Evolutionary conservation across 2,888 invertebrate genomes (phyloP).

Genomic region (Sphecodes monilicornis): DNA sequence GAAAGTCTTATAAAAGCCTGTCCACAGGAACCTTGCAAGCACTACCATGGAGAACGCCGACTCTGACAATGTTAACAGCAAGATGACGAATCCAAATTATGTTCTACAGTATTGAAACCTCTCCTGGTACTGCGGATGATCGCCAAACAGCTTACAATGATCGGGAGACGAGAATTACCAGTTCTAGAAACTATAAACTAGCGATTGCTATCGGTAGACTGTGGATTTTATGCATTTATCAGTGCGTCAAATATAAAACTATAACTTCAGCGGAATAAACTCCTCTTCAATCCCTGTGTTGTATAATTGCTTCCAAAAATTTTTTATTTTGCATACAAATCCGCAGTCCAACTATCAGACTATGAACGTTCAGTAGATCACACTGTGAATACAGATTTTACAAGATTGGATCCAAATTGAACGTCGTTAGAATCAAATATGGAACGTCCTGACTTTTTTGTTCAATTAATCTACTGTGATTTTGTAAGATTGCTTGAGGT

Average conservation of each 20-base stretch:
- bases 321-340: no score
- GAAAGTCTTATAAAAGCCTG: background rate
- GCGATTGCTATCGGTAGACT: background rate
- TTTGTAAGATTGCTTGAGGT: background rate
- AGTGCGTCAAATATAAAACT: no score
- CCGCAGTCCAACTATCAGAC: background rate
- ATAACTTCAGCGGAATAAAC: no score
- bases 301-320: no score
- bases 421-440: background rate
- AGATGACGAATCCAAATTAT: background rate
- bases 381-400: no score
- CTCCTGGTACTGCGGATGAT: background rate
- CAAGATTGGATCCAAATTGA: no score
- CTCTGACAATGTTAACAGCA: background rate
- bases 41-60: background rate
- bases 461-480: background rate
- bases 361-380: background rate
- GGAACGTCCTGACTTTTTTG: background rate
- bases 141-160: conserved; percentile 8
- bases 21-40: background rate
- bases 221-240: no score
- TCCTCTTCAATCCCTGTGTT: no score
- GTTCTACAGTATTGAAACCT: conserved; percentile 18
- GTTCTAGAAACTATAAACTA: conserved; percentile 13
- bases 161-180: background rate